Evolutionary conservation across 2,888 invertebrate species (phyloP).

Genomic region (Laothoe populi): DNA sequence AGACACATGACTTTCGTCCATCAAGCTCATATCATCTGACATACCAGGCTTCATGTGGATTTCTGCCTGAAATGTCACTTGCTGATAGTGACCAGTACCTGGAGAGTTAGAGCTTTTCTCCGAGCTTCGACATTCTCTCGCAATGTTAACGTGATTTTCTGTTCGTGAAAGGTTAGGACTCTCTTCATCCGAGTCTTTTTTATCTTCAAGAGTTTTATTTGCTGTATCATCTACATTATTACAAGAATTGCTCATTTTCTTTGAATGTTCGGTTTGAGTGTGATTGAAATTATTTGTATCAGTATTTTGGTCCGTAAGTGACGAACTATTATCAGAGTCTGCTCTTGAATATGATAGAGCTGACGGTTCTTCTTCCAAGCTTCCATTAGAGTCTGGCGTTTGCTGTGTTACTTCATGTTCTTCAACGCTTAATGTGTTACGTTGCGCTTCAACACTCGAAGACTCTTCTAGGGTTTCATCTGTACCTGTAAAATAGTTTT

Average conservation of each 20-base stretch:
- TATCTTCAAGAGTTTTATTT: background rate
- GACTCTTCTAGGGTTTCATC: background rate
- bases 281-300: background rate
- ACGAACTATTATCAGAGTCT: background rate
- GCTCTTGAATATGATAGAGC: background rate
- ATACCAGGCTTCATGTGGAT: conserved; percentile 4
- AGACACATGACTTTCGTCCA: background rate
- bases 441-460: background rate
- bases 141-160: background rate
- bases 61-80: conserved; percentile 1
- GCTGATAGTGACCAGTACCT: background rate
- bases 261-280: background rate
- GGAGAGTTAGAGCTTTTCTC: background rate
- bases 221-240: background rate
- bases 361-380: background rate
- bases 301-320: background rate
- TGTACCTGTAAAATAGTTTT: conserved; percentile 8
- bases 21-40: background rate
- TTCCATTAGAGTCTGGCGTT: background rate
- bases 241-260: background rate
- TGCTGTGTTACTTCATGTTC: background rate
- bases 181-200: background rate
- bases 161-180: background rate
- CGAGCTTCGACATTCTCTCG: too few species aligned
- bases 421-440: background rate